These are phyloP conservation scores for Stegophylla sp. DNA, from an alignment of 2,888 invertebrate species.

Conservation along the genomic window DNA sequence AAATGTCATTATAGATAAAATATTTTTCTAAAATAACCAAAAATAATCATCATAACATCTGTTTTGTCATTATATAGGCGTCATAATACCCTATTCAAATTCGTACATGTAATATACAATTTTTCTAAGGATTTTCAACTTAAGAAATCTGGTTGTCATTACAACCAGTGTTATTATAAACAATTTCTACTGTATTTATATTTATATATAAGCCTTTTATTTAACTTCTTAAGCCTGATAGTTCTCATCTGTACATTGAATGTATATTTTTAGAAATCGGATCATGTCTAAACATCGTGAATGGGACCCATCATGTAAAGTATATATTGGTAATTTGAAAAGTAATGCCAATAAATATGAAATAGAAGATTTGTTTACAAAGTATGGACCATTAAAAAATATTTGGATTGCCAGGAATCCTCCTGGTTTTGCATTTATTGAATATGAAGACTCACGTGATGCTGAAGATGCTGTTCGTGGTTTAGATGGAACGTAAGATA, in stretches of 20 bases:
- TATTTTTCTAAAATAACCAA: too few relatives aligned
- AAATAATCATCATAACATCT: too few relatives aligned
- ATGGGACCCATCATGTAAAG: conserved; percentile 88
- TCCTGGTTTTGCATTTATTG: conserved; percentile 89
- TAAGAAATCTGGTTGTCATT: too few relatives aligned
- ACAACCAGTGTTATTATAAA: too few relatives aligned
- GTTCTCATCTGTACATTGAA: too few relatives aligned
- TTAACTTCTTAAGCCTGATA: not conserved
- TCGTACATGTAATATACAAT: too few relatives aligned
- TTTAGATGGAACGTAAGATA: conserved; percentile 80
- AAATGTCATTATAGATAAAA: too few relatives aligned
- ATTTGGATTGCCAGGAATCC: conserved; percentile 95
- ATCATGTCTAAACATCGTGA: conserved; percentile 68
- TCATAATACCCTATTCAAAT: too few relatives aligned
- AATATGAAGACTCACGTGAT: conserved; percentile 86
- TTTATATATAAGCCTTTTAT: not conserved
- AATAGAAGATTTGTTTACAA: conserved; percentile 84
- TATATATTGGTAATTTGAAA: conserved; percentile 90
- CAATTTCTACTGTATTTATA: too few relatives aligned
- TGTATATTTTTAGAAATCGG: not conserved
- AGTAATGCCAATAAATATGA: conserved; percentile 89
- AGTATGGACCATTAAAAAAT: conserved; percentile 87
- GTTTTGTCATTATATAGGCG: too few relatives aligned
- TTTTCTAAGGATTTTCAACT: too few relatives aligned
- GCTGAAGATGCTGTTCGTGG: conserved; percentile 85